A percentile compares a stretch with the other conserved stretches of the same genome.
Conservation (phyloP, 2,113 vertebrate species). For the Burhinus bistriatus region DNA sequence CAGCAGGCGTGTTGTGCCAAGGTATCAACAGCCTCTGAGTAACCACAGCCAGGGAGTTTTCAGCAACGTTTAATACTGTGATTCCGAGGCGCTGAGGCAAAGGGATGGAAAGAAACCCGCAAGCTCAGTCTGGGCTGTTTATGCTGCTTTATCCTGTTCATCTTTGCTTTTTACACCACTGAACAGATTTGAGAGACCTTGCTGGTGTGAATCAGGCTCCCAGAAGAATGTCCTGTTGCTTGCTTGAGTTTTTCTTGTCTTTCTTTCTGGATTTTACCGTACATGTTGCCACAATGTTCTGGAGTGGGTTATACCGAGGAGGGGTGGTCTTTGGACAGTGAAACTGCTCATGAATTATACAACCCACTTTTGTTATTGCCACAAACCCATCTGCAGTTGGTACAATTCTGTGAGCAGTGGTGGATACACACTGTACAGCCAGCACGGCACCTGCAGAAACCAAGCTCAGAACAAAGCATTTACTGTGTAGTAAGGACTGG, state of each 20-base stretch:
- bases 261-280: conserved; percentile 66
- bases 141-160: rapidly evolving
- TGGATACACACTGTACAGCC: conserved; percentile 73
- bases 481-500: neutral
- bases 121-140: rapidly evolving
- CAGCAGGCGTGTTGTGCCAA: rapidly evolving
- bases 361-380: conserved; percentile 68
- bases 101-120: neutral
- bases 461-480: neutral
- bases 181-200: neutral
- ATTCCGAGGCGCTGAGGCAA: neutral
- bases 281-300: conserved; percentile 66
- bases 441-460: conserved; percentile 72
- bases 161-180: neutral
- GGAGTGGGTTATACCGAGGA: conserved; percentile 68
- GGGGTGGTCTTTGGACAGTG: conserved; percentile 52
- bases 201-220: neutral
- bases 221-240: neutral
- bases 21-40: rapidly evolving
- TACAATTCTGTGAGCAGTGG: conserved; percentile 67
- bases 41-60: rapidly evolving
- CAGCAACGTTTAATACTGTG: rapidly evolving
- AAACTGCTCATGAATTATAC: conserved; percentile 72
- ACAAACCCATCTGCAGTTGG: conserved; percentile 74
- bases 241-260: neutral